These are phyloP conservation scores for Galerucella pusilla DNA, from an alignment of 2,888 invertebrate species.

Conservation along the genomic window DNA sequence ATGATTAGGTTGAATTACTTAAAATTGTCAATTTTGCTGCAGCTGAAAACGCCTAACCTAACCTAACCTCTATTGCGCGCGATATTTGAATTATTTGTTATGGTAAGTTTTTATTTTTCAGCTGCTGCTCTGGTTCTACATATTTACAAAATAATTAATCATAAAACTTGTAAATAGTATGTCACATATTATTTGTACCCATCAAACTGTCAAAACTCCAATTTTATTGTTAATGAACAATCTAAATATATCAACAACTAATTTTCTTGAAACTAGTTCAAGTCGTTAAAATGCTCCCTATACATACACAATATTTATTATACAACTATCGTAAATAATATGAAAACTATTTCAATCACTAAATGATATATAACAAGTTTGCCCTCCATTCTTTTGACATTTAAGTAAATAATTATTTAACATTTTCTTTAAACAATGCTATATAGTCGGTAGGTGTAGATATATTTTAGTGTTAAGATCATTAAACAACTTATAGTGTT, in stretches of 20 bases:
- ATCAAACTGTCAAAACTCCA: not conserved
- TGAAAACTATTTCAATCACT: not conserved
- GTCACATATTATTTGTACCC: too few relatives aligned
- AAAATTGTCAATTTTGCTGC: too few relatives aligned
- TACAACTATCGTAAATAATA: conserved; percentile 3
- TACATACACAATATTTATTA: not conserved
- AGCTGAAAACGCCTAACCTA: too few relatives aligned
- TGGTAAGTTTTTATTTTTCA: too few relatives aligned
- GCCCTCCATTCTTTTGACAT: conserved; percentile 11
- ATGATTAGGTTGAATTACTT: too few relatives aligned
- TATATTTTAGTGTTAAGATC: conserved; percentile 1
- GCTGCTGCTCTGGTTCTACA: too few relatives aligned
- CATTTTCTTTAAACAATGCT: conserved; percentile 10
- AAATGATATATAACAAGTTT: conserved; percentile 13
- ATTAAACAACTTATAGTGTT: conserved; percentile 15
- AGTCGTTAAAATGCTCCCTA: not conserved
- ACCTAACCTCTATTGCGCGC: too few relatives aligned
- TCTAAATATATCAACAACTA: not conserved
- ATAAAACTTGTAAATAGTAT: too few relatives aligned
- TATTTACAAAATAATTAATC: too few relatives aligned
- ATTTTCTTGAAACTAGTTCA: not conserved
- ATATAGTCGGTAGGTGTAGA: not conserved
- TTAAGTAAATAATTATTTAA: conserved; percentile 7
- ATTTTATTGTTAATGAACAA: not conserved
- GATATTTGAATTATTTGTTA: too few relatives aligned